phyloP scores from a whole-genome alignment of 2,113 vertebrate genomes.

The Pteropus alecto region DNA sequence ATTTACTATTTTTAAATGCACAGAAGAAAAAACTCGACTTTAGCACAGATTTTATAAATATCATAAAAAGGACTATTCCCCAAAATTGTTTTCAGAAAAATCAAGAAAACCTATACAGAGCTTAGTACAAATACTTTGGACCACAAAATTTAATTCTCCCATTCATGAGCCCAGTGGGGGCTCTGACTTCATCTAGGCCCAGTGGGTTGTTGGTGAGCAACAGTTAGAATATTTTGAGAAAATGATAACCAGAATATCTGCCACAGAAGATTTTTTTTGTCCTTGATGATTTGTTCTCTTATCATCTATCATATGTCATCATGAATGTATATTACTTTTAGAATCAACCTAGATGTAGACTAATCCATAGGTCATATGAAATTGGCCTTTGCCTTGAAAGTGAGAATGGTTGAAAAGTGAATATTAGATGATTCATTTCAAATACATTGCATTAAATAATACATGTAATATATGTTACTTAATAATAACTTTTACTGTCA shows the following conservation, averaged over 20 bases:
- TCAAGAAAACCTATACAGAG: not conserved
- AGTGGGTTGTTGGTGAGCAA: not conserved
- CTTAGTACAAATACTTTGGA: not conserved
- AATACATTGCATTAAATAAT: not conserved
- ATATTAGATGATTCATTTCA: not conserved
- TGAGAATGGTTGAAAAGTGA: not conserved
- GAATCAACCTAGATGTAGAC: not conserved
- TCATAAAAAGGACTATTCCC: not conserved
- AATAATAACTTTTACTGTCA: not conserved
- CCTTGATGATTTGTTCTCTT: not conserved
- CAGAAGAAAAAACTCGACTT: not conserved
- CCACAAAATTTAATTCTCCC: not conserved
- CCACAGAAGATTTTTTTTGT: not conserved
- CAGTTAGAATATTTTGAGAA: not conserved
- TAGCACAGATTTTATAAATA: not conserved
- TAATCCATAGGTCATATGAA: not conserved
- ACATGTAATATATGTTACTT: not conserved
- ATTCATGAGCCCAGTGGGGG: not conserved
- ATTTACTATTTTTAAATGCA: constrained; percentile 25
- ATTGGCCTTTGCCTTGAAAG: not conserved
- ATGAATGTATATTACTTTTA: not conserved
- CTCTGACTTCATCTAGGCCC: not conserved
- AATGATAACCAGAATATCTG: not conserved
- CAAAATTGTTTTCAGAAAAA: constrained; percentile 39
- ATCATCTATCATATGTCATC: not conserved